These are phyloP conservation scores for Rhynchotus rufescens DNA, from an alignment of 2,797 vertebrate genomes.

Conservation along the genomic window DNA sequence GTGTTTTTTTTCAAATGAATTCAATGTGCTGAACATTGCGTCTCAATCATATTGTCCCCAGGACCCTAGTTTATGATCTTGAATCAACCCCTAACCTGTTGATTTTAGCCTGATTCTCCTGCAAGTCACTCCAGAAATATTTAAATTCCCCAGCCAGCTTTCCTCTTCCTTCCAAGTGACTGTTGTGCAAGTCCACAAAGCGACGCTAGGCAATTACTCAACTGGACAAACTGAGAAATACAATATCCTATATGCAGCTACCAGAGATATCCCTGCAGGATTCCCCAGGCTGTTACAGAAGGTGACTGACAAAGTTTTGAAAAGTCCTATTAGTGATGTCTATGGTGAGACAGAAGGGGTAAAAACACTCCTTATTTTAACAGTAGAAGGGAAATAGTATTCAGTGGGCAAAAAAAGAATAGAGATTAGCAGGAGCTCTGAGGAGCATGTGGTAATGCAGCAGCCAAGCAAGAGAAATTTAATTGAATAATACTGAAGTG, in stretches of 20 bases:
- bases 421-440: slow-evolving; percentile 8
- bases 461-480: not conserved
- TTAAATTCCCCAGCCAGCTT: slow-evolving; percentile 45
- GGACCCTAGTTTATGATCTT: slow-evolving; percentile 29
- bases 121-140: slow-evolving; percentile 55
- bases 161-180: slow-evolving; percentile 52
- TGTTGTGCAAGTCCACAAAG: not conserved
- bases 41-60: not conserved
- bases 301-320: slow-evolving; percentile 62
- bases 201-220: slow-evolving; percentile 51
- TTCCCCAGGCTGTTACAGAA: slow-evolving; percentile 24
- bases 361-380: not conserved
- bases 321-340: slow-evolving; percentile 55
- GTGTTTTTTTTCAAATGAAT: not conserved
- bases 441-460: not conserved
- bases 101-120: slow-evolving; percentile 54
- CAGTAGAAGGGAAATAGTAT: not conserved
- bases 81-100: slow-evolving; percentile 11
- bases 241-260: slow-evolving; percentile 66
- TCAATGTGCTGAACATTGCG: not conserved
- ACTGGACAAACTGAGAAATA: slow-evolving; percentile 59
- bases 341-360: slow-evolving; percentile 14
- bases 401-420: not conserved
- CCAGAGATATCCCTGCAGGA: slow-evolving; percentile 56
- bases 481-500: not conserved